phyloP scores from a whole-genome alignment of 2,888 invertebrate species.

The Tiliacea aurago region DNA sequence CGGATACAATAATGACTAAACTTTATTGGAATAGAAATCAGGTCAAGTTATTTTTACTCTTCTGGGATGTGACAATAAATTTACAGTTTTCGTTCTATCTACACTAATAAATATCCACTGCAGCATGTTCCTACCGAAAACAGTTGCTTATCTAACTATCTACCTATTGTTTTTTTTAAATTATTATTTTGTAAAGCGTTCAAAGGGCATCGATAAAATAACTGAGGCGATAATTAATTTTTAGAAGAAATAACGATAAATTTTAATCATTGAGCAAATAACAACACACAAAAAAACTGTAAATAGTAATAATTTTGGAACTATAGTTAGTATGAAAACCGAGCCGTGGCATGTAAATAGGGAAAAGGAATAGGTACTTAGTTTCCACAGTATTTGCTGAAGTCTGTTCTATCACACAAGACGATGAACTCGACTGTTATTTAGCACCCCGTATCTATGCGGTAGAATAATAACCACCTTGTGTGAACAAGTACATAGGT shows the following conservation, averaged over 20 bases:
- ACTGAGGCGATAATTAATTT: neutral
- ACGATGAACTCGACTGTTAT: conserved; percentile 8
- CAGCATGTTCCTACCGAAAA: neutral
- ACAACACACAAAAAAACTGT: neutral
- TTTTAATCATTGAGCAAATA: neutral
- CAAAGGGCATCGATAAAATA: conserved; percentile 16
- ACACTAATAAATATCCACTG: neutral
- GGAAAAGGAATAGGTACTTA: neutral
- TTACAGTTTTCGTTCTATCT: conserved; percentile 50
- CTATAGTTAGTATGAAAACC: neutral
- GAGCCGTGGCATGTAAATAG: neutral
- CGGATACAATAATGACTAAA: conserved; percentile 36
- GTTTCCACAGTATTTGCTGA: conserved; percentile 23
- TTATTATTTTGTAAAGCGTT: neutral
- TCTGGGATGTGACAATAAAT: conserved; percentile 61
- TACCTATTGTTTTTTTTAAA: neutral
- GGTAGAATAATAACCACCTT: conserved; percentile 2
- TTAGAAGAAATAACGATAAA: neutral
- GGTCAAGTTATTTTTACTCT: conserved; percentile 28
- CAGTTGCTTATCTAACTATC: neutral
- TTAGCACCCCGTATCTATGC: neutral
- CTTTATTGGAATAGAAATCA: conserved; percentile 26
- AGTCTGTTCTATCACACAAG: conserved; percentile 4
- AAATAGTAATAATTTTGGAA: conserved; percentile 30
- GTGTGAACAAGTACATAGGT: neutral